A percentile compares a stretch with the other conserved stretches of the same genome.
Conservation (phyloP, 2,113 vertebrate species). For the Dinomys branickii region DNA sequence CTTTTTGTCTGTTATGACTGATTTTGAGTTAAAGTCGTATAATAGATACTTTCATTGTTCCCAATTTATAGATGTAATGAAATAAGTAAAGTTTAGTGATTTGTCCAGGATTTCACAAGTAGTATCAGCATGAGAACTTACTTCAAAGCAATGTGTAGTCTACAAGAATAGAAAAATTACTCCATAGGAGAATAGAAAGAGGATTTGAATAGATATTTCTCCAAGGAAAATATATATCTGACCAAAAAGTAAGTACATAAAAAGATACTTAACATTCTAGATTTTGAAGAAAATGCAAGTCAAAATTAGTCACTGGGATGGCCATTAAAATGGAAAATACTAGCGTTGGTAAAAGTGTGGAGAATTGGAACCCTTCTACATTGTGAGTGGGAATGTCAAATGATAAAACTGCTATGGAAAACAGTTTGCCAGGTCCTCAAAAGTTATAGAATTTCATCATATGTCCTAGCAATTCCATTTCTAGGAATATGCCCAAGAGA, state of each 20-base stretch:
- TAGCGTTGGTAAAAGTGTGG: not conserved
- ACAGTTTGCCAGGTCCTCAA: not conserved
- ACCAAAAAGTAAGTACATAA: not conserved
- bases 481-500: not conserved
- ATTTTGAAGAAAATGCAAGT: not conserved
- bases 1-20: not conserved
- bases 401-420: not conserved
- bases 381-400: not conserved
- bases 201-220: not conserved
- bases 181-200: not conserved
- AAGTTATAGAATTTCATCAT: not conserved
- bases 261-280: not conserved
- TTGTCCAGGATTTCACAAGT: not conserved
- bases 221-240: not conserved
- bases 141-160: not conserved
- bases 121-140: not conserved
- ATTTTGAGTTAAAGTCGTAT: not conserved
- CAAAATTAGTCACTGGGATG: not conserved
- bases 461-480: not conserved
- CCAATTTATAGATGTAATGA: not conserved
- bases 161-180: not conserved
- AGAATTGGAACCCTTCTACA: not conserved
- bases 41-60: not conserved
- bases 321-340: not conserved
- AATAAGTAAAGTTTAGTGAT: not conserved